Conservation (phyloP, 2,113 vertebrate genomes). For the Catharus fuscescens region DNA sequence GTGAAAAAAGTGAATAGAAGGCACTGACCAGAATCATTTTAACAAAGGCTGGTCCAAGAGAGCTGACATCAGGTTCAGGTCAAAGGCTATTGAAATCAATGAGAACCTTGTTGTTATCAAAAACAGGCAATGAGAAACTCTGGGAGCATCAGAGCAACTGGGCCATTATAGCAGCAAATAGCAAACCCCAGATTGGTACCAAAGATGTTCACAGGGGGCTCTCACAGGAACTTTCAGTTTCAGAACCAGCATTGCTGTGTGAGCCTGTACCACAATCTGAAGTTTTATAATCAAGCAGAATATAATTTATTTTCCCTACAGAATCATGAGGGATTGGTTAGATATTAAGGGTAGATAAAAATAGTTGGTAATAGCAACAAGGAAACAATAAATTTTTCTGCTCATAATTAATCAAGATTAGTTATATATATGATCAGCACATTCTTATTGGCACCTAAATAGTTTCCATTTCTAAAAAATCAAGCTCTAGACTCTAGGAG, state of each 20-base stretch:
- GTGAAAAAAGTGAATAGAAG: background rate
- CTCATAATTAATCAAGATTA: background rate
- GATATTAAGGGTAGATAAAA: background rate
- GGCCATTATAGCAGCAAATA: no score
- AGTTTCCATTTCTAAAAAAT: background rate
- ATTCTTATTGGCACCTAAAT: conserved; percentile 6
- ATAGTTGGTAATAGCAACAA: background rate
- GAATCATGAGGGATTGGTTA: background rate
- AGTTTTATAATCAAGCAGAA: background rate
- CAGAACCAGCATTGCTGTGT: background rate
- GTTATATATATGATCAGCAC: background rate
- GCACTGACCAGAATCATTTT: background rate
- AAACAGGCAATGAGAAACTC: background rate
- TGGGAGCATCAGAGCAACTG: background rate
- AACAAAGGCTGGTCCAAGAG: background rate
- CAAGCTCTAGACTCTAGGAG: background rate
- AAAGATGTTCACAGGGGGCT: accelerated
- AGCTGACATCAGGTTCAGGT: background rate
- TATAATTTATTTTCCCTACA: background rate
- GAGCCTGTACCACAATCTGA: background rate
- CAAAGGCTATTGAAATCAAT: background rate
- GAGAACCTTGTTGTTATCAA: background rate
- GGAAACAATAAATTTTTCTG: background rate
- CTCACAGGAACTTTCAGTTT: background rate
- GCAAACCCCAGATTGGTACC: no score